Conservation (phyloP, 2,888 invertebrate genomes). For the Crematogaster levior region DNA sequence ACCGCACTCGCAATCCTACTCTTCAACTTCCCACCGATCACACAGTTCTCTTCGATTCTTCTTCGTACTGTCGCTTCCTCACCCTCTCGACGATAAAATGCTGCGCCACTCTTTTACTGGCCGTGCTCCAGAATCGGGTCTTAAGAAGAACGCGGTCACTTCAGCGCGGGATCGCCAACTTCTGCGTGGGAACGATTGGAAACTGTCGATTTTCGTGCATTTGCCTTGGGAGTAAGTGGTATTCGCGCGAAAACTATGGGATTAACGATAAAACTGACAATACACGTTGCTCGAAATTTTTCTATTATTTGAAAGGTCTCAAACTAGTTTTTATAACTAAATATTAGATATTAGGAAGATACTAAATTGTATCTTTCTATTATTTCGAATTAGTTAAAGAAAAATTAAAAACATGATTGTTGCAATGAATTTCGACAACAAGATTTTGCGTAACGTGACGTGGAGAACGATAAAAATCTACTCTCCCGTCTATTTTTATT, state of each 20-base stretch:
- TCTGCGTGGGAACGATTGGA: slow-evolving; percentile 57
- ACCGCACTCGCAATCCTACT: slow-evolving; percentile 1
- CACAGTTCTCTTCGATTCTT: slow-evolving; percentile 33
- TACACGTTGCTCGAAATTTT: neutral
- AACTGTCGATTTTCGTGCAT: neutral
- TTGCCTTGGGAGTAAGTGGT: neutral
- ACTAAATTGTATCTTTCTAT: neutral
- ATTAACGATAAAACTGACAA: neutral
- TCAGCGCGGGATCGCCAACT: slow-evolving; percentile 53
- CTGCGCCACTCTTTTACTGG: slow-evolving; percentile 52
- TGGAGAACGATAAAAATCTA: slow-evolving; percentile 20
- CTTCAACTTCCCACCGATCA: slow-evolving; percentile 12
- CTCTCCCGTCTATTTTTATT: slow-evolving; percentile 22
- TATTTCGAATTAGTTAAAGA: slow-evolving; percentile 1
- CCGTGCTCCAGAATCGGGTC: slow-evolving; percentile 56
- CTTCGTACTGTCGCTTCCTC: slow-evolving; percentile 30
- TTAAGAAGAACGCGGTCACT: slow-evolving; percentile 56
- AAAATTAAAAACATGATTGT: neutral
- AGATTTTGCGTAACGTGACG: neutral
- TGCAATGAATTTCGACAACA: neutral
- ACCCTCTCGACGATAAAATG: slow-evolving; percentile 11
- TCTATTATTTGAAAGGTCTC: neutral
- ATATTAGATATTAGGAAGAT: neutral
- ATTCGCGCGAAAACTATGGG: neutral
- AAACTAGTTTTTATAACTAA: neutral